Evolutionary conservation across 2,797 vertebrate species (phyloP).

Genomic region (Cheirogaleus major): DNA sequence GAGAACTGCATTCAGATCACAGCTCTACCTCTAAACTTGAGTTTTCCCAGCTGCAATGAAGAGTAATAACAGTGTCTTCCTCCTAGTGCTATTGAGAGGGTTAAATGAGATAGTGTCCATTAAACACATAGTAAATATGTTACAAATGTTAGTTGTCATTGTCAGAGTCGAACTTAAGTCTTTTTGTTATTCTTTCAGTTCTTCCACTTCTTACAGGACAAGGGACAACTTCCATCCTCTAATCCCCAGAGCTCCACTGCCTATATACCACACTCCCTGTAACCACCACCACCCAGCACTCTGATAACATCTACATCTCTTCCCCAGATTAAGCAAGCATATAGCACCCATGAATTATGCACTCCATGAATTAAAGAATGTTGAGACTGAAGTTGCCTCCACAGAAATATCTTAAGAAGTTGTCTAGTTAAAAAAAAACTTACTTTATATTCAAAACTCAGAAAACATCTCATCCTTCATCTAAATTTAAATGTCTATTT

Average conservation of each 20-base stretch:
- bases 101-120: neutral
- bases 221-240: neutral
- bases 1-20: neutral
- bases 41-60: neutral
- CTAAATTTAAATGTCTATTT: conserved; percentile 15
- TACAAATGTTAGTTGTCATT: neutral
- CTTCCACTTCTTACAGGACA: neutral
- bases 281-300: neutral
- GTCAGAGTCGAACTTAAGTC: neutral
- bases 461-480: neutral
- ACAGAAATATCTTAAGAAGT: neutral
- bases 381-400: neutral
- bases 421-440: neutral
- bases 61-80: neutral
- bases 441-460: neutral
- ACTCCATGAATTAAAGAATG: neutral
- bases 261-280: neutral
- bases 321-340: neutral
- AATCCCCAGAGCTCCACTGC: neutral
- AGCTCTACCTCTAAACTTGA: neutral
- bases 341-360: neutral
- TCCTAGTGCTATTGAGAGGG: neutral
- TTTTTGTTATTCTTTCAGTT: neutral
- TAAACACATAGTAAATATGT: neutral
- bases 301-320: neutral